Conservation (phyloP, 2,888 invertebrate species). For the Platerodrilus igneus region DNA sequence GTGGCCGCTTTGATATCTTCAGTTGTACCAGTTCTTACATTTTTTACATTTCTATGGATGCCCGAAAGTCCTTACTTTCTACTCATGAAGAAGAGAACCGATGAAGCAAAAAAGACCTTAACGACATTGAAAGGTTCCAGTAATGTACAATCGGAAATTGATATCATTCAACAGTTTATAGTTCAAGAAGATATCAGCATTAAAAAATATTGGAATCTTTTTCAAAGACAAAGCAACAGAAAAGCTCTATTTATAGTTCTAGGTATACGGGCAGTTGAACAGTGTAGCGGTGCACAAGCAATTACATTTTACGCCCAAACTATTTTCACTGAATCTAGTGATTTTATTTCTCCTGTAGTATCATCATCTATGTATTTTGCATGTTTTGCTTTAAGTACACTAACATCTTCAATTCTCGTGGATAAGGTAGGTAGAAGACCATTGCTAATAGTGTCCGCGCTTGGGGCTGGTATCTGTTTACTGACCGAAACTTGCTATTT, state of each 20-base stretch:
- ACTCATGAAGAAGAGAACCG: slow-evolving; percentile 41
- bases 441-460: slow-evolving; percentile 54
- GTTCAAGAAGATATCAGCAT: slow-evolving; percentile 42
- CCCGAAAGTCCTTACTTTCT: slow-evolving; percentile 59
- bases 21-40: slow-evolving; percentile 53
- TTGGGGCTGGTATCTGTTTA: slow-evolving; percentile 42
- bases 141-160: slow-evolving; percentile 48
- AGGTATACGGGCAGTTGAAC: slow-evolving; percentile 55
- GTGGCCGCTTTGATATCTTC: slow-evolving; percentile 54
- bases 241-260: slow-evolving; percentile 59
- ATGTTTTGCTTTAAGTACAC: slow-evolving; percentile 54
- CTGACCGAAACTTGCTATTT: slow-evolving; percentile 45
- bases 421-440: slow-evolving; percentile 61
- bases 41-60: slow-evolving; percentile 55
- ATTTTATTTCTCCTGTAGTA: slow-evolving; percentile 48
- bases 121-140: slow-evolving; percentile 53
- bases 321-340: slow-evolving; percentile 52
- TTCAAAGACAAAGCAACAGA: slow-evolving; percentile 53
- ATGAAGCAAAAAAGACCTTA: slow-evolving; percentile 51
- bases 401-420: slow-evolving; percentile 53
- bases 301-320: slow-evolving; percentile 56
- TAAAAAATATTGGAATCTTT: slow-evolving; percentile 51
- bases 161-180: slow-evolving; percentile 31
- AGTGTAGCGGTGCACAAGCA: slow-evolving; percentile 58
- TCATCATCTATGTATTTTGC: slow-evolving; percentile 55